Conservation (phyloP, 2,888 invertebrate species). For the Chloroclysta siterata region DNA sequence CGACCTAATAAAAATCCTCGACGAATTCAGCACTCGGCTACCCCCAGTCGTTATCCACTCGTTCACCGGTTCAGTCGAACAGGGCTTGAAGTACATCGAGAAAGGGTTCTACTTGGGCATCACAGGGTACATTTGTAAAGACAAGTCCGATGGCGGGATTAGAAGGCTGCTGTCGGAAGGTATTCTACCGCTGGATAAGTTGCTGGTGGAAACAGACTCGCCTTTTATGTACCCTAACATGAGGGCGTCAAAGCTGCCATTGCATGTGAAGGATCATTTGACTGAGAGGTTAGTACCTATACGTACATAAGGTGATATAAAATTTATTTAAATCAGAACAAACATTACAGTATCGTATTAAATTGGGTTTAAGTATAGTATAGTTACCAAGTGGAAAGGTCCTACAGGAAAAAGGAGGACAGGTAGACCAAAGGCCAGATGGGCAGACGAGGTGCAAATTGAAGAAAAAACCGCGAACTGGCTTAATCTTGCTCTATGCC, state of each 20-base stretch:
- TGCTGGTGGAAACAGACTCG: constrained; percentile 96
- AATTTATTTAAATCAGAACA: too few species aligned
- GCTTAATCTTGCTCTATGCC: too few species aligned
- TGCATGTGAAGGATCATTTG: constrained; percentile 93
- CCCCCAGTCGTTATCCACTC: constrained; percentile 96
- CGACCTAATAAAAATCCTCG: constrained; percentile 90
- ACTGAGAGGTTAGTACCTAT: constrained; percentile 91
- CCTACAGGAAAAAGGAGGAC: too few species aligned
- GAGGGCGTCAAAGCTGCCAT: constrained; percentile 95
- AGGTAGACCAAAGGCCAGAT: too few species aligned
- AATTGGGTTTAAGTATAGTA: too few species aligned
- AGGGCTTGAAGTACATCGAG: constrained; percentile 91
- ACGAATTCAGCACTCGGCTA: constrained; percentile 76
- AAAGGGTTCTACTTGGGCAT: constrained; percentile 93
- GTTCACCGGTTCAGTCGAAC: constrained; percentile 94
- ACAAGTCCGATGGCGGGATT: constrained; percentile 96
- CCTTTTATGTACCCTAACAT: constrained; percentile 99
- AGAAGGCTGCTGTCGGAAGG: constrained; percentile 92
- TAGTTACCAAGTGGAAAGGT: too few species aligned
- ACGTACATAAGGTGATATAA: too few species aligned
- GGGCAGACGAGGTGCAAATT: too few species aligned
- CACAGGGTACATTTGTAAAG: constrained; percentile 93
- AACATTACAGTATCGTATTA: too few species aligned
- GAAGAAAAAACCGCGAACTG: too few species aligned
- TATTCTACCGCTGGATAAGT: constrained; percentile 91